Evolutionary conservation across 2,888 invertebrate species (phyloP).

Genomic region (Pemphredon lugubris): DNA sequence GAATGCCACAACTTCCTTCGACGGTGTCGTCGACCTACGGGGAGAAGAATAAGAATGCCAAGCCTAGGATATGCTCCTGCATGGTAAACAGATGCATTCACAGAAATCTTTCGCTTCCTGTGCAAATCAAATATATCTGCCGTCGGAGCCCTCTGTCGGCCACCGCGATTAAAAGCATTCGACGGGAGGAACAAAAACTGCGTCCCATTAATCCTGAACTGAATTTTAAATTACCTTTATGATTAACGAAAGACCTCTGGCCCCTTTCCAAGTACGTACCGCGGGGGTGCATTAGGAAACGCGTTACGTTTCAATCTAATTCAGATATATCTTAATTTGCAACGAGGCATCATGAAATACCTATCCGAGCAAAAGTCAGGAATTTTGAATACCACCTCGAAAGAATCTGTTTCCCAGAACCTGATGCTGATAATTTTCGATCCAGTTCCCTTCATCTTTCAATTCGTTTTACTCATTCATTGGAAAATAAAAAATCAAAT

Average conservation of each 20-base stretch:
- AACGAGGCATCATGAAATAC: too few species aligned
- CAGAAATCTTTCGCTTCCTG: conserved; percentile 68
- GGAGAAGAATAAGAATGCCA: conserved; percentile 67
- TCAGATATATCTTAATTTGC: too few species aligned
- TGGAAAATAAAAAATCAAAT: too few species aligned
- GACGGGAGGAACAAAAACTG: not conserved
- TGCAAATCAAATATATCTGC: conserved; percentile 45
- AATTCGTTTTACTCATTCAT: too few species aligned
- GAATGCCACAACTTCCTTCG: conserved; percentile 70
- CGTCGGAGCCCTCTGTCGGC: conserved; percentile 9
- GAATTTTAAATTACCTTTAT: conserved; percentile 6
- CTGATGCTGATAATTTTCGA: too few species aligned
- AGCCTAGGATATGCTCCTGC: conserved; percentile 70
- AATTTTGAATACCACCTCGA: too few species aligned
- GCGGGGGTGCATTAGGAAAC: too few species aligned
- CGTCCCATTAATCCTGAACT: conserved; percentile 8
- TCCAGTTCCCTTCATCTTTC: too few species aligned
- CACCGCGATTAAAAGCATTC: not conserved
- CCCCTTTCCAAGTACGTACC: too few species aligned
- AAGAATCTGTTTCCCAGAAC: too few species aligned
- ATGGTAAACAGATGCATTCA: conserved; percentile 73
- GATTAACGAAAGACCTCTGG: not conserved
- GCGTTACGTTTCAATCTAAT: too few species aligned
- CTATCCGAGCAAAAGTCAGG: too few species aligned
- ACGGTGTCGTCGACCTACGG: conserved; percentile 63